These are phyloP conservation scores for Crossocerus cetratus DNA, from an alignment of 2,888 invertebrate species.

Conservation along the genomic window DNA sequence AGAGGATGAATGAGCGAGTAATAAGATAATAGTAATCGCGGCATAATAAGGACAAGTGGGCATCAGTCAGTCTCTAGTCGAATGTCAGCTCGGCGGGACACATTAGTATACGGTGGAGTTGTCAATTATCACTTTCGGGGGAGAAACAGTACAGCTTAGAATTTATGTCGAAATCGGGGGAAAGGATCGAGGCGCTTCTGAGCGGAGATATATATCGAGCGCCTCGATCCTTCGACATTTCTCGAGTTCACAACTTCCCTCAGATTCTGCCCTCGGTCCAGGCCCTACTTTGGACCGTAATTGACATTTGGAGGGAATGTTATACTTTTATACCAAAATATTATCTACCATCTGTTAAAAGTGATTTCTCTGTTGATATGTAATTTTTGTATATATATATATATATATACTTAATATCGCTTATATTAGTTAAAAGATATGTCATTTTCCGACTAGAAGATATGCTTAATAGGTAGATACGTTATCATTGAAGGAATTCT, in stretches of 20 bases:
- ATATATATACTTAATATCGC: slow-evolving; percentile 19
- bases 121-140: slow-evolving; percentile 5
- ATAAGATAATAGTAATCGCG: background rate
- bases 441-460: slow-evolving; percentile 59
- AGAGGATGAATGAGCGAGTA: too few relatives aligned
- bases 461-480: slow-evolving; percentile 56
- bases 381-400: slow-evolving; percentile 38
- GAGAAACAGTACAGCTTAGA: slow-evolving; percentile 29
- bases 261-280: slow-evolving; percentile 65
- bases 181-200: slow-evolving; percentile 42
- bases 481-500: slow-evolving; percentile 32
- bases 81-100: background rate
- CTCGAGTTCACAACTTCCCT: slow-evolving; percentile 55
- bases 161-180: slow-evolving; percentile 35
- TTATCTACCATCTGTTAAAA: slow-evolving; percentile 71
- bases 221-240: slow-evolving; percentile 35
- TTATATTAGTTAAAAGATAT: slow-evolving; percentile 57
- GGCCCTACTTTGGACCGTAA: slow-evolving; percentile 73
- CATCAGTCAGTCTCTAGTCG: background rate
- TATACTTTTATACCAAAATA: slow-evolving; percentile 70
- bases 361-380: slow-evolving; percentile 58
- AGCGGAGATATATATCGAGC: slow-evolving; percentile 41
- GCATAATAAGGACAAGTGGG: background rate
- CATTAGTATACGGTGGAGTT: background rate
- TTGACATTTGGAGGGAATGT: slow-evolving; percentile 63